phyloP scores from a whole-genome alignment of 2,113 vertebrate genomes.

The Lamprotornis superbus region DNA sequence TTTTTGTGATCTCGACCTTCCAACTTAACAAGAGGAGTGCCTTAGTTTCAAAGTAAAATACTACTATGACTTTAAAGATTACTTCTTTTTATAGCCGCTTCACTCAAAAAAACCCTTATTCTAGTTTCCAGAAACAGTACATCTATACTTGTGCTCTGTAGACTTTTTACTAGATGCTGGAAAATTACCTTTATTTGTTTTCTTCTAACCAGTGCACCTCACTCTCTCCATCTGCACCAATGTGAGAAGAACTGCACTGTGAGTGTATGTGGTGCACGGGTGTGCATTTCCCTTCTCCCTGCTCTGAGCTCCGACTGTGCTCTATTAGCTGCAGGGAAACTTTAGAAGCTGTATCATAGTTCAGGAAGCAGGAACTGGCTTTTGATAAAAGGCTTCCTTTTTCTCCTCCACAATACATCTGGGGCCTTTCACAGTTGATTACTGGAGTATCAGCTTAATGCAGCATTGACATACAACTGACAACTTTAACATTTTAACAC shows the following conservation, averaged over 20 bases:
- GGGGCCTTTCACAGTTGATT: constrained; percentile 73
- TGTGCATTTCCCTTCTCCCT: not conserved
- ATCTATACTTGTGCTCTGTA: not conserved
- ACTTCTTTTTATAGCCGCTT: not conserved
- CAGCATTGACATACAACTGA: constrained; percentile 63
- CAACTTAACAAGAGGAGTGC: not conserved
- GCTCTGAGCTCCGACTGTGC: constrained; percentile 27
- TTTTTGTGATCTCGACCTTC: not conserved
- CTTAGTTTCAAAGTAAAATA: constrained; percentile 6
- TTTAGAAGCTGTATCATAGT: constrained; percentile 65
- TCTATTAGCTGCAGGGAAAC: constrained; percentile 52
- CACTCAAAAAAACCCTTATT: not conserved
- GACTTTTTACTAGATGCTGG: not conserved
- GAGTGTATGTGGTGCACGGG: not conserved
- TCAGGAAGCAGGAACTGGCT: constrained; percentile 76
- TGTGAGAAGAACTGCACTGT: not conserved
- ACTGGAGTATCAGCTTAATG: constrained; percentile 63
- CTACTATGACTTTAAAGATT: not conserved
- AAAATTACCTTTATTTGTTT: not conserved
- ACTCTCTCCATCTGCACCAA: not conserved
- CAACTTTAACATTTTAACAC: constrained; percentile 52
- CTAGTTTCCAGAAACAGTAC: not conserved
- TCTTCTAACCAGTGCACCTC: not conserved
- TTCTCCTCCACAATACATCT: constrained; percentile 64
- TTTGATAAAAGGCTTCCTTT: constrained; percentile 78